Percentiles rank a stretch among this genome's conserved stretches.
phyloP scores from a whole-genome alignment of 2,113 vertebrate species.

The Embiotoca jacksoni region DNA sequence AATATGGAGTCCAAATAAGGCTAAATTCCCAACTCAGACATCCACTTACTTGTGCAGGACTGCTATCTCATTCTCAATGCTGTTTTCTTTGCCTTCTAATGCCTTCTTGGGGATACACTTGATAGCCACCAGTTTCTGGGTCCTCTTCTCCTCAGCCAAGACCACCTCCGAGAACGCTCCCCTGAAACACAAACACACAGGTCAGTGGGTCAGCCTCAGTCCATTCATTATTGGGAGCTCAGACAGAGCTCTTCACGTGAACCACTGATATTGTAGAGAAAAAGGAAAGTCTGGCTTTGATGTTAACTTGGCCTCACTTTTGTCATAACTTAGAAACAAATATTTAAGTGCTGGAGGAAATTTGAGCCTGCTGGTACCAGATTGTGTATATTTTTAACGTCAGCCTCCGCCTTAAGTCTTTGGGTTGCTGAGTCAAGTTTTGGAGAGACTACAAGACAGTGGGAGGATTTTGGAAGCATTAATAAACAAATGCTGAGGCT shows the following conservation, averaged over 20 bases:
- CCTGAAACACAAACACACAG: slow-evolving; percentile 81
- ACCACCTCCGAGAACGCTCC: slow-evolving; percentile 98
- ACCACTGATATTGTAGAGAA: not conserved
- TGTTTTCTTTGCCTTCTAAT: slow-evolving; percentile 95
- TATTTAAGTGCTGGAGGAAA: slow-evolving; percentile 17
- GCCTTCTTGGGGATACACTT: slow-evolving; percentile 98
- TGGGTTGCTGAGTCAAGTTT: slow-evolving; percentile 46
- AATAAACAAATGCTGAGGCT: slow-evolving; percentile 11
- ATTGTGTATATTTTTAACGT: slow-evolving; percentile 59
- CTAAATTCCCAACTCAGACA: not conserved
- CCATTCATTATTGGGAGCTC: slow-evolving; percentile 23
- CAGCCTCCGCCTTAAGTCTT: slow-evolving; percentile 26
- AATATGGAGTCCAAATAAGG: too few relatives aligned
- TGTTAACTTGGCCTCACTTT: slow-evolving; percentile 24
- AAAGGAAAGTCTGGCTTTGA: slow-evolving; percentile 19
- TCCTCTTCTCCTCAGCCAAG: slow-evolving; percentile 94
- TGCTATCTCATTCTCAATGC: slow-evolving; percentile 98
- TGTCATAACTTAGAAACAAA: not conserved
- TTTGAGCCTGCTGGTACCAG: slow-evolving; percentile 26
- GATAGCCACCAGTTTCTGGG: slow-evolving; percentile 93
- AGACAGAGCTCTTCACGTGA: not conserved
- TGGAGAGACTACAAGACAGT: slow-evolving; percentile 34
- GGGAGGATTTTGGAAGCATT: slow-evolving; percentile 38
- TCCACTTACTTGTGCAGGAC: slow-evolving; percentile 94
- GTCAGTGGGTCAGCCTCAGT: slow-evolving; percentile 8